Evolutionary conservation across 2,113 vertebrate species (phyloP), one percentile per base, ranked within the genome.

Genomic region (Strix uralensis): DNA sequence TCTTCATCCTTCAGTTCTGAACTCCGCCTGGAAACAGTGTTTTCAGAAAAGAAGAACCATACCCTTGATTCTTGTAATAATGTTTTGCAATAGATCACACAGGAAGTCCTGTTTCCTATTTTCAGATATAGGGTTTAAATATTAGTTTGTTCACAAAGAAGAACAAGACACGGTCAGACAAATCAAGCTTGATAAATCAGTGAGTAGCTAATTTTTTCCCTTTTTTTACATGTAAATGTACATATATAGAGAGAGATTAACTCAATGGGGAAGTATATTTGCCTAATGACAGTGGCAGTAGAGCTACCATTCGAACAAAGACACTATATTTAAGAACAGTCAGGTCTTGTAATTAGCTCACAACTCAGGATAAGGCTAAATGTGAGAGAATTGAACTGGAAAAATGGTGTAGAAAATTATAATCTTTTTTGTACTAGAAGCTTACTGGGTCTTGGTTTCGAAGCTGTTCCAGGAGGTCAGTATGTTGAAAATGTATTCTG

Each of bases 61-160:
- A 36, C 11, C 40, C 78, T 52, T 58, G 59, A 73, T 94, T 94
- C 85, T 75, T 81, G 86, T 84, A 87, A 88, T 74, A 40, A 86
- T 2, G 10, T 95, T 94, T 63, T 94, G 96, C 81, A 97, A 97
- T 2, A 70, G 40, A 84, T 92, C 40, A 84, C 78, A 95, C 95
- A 94, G 97, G 95, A 97, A 97, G 88, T 95, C 52, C 82, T 42
- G 15, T 94, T 97, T 97, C 97, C 94, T 95, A 95, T 46, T 97
- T 95, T 95, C 91, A 95, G 54, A 95, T 58, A 47, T 7, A 82
- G 40, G 44, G 15, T n/a, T 92, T 63, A 81, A 61, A 40, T 77
- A 77, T 58, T 25, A 25, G 46, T 32, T 72, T 11, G 11, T 18
- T 86, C 91, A 88, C 58, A 36, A 70, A 88, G 86, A 86, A 78